Base-by-base conservation (phyloP, 2,113 vertebrate species). In the Capreolus pygargus region DNA sequence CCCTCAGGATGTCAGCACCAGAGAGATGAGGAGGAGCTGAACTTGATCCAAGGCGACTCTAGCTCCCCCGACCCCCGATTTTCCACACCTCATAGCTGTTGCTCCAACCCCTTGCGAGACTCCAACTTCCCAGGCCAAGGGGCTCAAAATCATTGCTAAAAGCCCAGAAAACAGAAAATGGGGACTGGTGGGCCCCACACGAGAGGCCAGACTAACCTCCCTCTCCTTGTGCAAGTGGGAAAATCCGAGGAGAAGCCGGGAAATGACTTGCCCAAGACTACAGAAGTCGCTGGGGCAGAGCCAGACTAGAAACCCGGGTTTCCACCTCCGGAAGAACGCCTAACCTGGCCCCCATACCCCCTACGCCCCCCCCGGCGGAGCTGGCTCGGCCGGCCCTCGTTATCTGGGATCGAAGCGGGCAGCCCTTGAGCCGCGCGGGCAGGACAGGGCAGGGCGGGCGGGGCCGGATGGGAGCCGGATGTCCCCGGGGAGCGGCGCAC, bases 211-310 rank as follows among this genome's bases (percentile, higher is more conserved):
- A 33, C 16, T 86, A 43, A 28, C 19, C 13, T 55, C 16, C 21
- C 39, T 27, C 81, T 81, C 86, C 1, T 30, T 81, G 47, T 43
- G n/a, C 90, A 55, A 90, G 90, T 5, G 19, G 28, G 55, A 89
- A 87, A 86, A 33, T 52, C 54, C 36, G 1, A 28, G 61, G 8
- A 79, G 55, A 87, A 90, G 30, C n/a, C 15, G 12, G 52, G 92
- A 78, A 96, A 95, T 81, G 92, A 97, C 97, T 97, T 93, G 92
- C 79, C 89, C 94, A 97, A 93, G 82, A 90, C 96, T 83, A 95
- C 43, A 89, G 83, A 95, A 83, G 76, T 94, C 54, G 4, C 96
- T 1, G 50, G 70, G 57, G 79, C 60, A 52, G 45, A 94, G 76
- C 33, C 5, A 3, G 86, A 45, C 86, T 92, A 79, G 94, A 95